Evolutionary conservation across 1,140 invertebrate species (phyloP), one percentile per base, ranked within the genome.

Genomic region (Aradophagus sp.): DNA sequence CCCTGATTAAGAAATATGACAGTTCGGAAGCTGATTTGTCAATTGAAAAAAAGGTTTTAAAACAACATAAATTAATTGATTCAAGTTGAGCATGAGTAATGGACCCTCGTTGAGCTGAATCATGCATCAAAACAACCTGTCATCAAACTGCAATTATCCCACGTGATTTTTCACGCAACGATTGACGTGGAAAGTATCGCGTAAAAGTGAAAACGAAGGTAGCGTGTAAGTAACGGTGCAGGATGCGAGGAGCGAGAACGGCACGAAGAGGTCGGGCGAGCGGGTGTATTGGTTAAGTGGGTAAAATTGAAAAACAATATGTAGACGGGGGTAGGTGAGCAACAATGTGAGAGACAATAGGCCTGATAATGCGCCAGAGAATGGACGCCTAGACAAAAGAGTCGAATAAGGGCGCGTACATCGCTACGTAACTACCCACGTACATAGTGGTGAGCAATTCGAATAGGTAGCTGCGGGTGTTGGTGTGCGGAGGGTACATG

Each of bases 281-380:
- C 63, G 77, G 80, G 77, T 71, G 82, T 84, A 85, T 83, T 82
- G 80, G 84, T 84, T 85, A 85, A 85, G 83, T 85, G 80, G 84
- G 79, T 80, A 83, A 85, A 85, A 85, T 85, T 84, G 84, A 83
- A 84, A 85, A 85, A 84, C 84, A 85, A 84, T 85, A 81, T 83
- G 77, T 76, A 71, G 75, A 63, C 70, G 69, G 55, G 75, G 75
- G 77, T 6, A 71, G 79, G 75, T 77, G 72, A 79, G 79, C 82
- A 85, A 86, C 82, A 86, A 84, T 84, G 82, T 82, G 78, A 84
- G 80, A 77, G 82, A 86, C 84, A 86, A 86, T 84, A 84, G 83
- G 83, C 83, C 83, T 83, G 84, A 85, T 84, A 85, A 85, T 84
- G 83, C 80, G 80, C 81, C 77, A 78, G 82, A 84, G 83, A 84